A percentile compares a stretch with the other conserved stretches of the same genome.
Evolutionary conservation across 2,113 vertebrate genomes (phyloP).

Genomic region (Charina bottae): DNA sequence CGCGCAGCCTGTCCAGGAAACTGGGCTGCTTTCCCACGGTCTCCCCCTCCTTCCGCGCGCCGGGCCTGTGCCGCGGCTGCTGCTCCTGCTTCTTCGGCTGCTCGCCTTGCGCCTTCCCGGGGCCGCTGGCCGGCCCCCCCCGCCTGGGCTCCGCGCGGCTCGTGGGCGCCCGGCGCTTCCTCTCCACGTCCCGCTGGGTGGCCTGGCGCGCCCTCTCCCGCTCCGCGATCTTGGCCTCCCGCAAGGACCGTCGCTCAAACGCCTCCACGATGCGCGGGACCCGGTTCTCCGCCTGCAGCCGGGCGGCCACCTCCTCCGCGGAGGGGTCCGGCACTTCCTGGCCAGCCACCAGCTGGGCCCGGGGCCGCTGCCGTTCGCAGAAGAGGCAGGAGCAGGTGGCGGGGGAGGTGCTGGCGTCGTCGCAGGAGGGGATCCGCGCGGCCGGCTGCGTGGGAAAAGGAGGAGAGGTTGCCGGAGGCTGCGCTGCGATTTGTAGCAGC

Average conservation of each 20-base stretch:
- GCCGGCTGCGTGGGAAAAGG: not conserved
- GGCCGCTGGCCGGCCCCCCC: not conserved
- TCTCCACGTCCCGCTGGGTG: not conserved
- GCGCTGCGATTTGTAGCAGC: fast-evolving
- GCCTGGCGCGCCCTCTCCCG: not conserved
- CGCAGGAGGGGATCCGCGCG: not conserved
- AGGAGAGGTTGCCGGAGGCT: fast-evolving
- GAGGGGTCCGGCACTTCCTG: not conserved
- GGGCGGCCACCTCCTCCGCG: not conserved
- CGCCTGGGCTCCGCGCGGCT: not conserved
- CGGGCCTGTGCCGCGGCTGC: not conserved
- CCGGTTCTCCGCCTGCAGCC: not conserved
- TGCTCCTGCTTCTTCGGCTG: not conserved
- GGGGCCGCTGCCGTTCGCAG: not conserved
- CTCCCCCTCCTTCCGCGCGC: not conserved
- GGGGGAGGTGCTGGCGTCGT: not conserved
- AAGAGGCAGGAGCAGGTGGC: slow-evolving; percentile 27
- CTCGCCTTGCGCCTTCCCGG: not conserved
- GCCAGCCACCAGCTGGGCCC: not conserved
- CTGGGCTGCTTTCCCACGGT: not conserved
- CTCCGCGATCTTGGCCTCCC: slow-evolving; percentile 6
- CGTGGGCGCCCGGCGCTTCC: not conserved
- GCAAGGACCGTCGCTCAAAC: slow-evolving; percentile 8
- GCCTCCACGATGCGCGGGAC: slow-evolving; percentile 30
- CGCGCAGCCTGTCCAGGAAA: not conserved